Percentiles rank a stretch among this genome's conserved stretches.
Evolutionary conservation across 2,113 vertebrate genomes (phyloP).

Genomic region (Sciurus niger): DNA sequence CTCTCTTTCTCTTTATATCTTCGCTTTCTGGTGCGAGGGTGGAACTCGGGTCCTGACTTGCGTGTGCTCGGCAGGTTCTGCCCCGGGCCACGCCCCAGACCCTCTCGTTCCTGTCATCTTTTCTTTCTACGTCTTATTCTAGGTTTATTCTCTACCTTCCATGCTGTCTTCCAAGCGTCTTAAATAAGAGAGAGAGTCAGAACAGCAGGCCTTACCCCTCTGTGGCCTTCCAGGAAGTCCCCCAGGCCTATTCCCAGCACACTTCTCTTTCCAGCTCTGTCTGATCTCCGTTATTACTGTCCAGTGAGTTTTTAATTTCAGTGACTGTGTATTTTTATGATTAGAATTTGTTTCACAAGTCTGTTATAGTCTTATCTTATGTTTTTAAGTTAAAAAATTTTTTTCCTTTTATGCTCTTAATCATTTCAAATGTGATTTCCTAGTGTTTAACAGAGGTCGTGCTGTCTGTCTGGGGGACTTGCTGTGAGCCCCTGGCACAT

Average conservation of each 20-base stretch:
- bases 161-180: background rate
- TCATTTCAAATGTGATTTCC: background rate
- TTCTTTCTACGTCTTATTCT: background rate
- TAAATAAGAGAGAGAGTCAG: background rate
- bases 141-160: background rate
- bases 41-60: no score
- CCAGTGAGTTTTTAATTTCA: background rate
- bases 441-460: background rate
- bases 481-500: rapidly evolving
- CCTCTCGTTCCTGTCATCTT: background rate
- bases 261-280: background rate
- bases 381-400: background rate
- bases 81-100: background rate
- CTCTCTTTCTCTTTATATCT: background rate
- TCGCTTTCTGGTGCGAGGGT: no score
- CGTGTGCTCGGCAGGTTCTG: background rate
- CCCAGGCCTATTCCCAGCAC: background rate
- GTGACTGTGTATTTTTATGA: background rate
- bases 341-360: background rate
- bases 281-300: background rate
- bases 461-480: background rate
- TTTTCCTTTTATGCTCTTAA: background rate
- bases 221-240: background rate
- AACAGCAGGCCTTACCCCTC: background rate
- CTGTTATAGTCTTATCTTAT: background rate